Percentiles rank a stretch among this genome's conserved stretches.
These are phyloP conservation scores for Diarsia brunnea DNA, from an alignment of 2,888 invertebrate species.

Conservation along the genomic window DNA sequence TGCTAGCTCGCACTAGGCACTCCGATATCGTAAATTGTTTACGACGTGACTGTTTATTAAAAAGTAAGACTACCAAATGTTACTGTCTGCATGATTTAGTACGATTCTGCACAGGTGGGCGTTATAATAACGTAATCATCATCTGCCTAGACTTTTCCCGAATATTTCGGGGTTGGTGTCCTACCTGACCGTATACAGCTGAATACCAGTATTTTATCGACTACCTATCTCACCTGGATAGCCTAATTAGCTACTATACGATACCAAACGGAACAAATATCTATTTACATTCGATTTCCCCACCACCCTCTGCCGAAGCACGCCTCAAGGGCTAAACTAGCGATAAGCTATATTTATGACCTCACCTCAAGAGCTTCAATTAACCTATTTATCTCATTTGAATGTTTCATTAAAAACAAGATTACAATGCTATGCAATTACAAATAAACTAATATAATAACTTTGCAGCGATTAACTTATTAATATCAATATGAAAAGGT, in stretches of 20 bases:
- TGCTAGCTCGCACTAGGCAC: too few species aligned
- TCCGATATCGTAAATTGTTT: too few species aligned
- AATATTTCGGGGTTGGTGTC: too few species aligned
- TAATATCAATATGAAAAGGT: slow-evolving; percentile 9
- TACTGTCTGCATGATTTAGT: too few species aligned
- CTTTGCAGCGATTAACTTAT: neutral
- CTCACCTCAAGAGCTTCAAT: neutral
- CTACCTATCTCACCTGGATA: neutral
- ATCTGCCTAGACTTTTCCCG: too few species aligned
- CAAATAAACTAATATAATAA: neutral
- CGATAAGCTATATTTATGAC: neutral
- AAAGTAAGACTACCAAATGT: neutral
- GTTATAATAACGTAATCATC: neutral
- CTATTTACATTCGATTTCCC: neutral
- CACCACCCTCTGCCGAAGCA: neutral
- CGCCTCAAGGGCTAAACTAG: neutral
- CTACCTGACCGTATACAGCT: neutral
- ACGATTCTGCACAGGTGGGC: neutral
- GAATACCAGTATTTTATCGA: neutral
- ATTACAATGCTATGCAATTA: neutral
- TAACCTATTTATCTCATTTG: neutral
- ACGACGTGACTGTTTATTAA: neutral
- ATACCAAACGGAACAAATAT: neutral
- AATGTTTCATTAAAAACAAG: neutral
- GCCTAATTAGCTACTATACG: neutral